Base-by-base conservation (phyloP, 2,797 vertebrate species). In the Melanogrammus aeglefinus region DNA sequence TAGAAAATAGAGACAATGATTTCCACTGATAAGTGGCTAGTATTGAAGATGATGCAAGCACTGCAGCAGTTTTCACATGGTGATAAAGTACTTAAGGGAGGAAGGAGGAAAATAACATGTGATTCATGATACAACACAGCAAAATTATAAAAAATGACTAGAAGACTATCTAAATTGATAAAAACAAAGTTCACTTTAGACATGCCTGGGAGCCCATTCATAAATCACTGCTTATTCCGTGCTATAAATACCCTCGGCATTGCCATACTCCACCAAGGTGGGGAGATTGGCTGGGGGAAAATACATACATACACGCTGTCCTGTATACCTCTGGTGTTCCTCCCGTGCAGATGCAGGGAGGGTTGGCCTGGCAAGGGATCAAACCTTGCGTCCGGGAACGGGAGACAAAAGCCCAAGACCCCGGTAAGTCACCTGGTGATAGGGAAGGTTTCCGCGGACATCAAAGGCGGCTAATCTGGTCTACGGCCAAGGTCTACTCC, bases 401-500 rank as follows among this genome's bases (percentile, higher is more conserved):
- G 72, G 41, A 72, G 75, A 80, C 82, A 69, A 73, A 81, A 82
- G 82, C 85, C 84, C 86, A 82, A 88, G 82, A 79, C 84, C 86
- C 72, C 69, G 76, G 47, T 74, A 9, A 75, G 39, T 44, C 86
- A 86, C 87, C 87, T 88, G 86, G 78, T 80, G 83, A 81, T 77
- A 74, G 82, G 74, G 75, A 63, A 24, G 21, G 57, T 63, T 33
- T 63, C 80, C 33, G 80, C 78, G 66, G 33, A 85, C 87, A 91
- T 91, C 89, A 92, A 92, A 91, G 88, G 85, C 76, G 71, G 74
- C 75, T 81, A 73, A 78, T 74, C 82, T 86, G 86, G 81, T 85
- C 79, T 33, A 75, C 35, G 75, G 69, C 57, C 66, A 5, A 5
- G 72, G 78, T 84, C 86, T 78, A 41, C 79, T 81, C 86, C 81